Base-by-base conservation (phyloP, 2,888 invertebrate species). In the Anthophora plumipes region DNA sequence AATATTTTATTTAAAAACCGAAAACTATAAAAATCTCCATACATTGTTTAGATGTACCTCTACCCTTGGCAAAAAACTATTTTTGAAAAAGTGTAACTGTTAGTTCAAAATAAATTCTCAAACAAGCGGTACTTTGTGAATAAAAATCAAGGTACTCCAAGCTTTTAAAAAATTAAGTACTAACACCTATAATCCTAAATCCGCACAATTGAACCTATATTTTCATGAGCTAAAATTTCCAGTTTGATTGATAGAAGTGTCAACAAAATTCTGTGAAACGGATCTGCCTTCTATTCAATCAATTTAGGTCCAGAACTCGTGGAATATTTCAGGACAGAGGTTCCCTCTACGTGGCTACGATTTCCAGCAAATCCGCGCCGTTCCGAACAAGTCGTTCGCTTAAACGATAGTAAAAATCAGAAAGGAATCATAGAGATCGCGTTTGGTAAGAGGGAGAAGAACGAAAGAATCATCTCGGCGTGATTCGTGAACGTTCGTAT, bases 371-470 rank as follows among this genome's bases (percentile, higher is more conserved):
- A 66, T 50, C 43, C 41, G 31, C 43, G 20, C 68, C 59, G 41
- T 52, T 46, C 8, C 57, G 67, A 39, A 25, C 73, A 39, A 20
- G 57, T 59, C 41, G 67, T 59, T 73, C 46, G 54, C 55, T 66
- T 67, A 67, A 66, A 50, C 57, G 41, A 14, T 48, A 31, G 37
- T 59, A 64, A 64, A n/a, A 74, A 64, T 74, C 64, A 17, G 43
- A 43, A 48, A 25, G 57, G 73, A 59, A 59, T 50, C 25, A 6
- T 57, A 8, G n/a, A 48, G n/a, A 50, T 73, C 67, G 39, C 50
- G 57, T 67, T 73, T 59, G 25, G 25, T 25, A 25, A n/a, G 37
- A 41, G n/a, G 20, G 1, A 31, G 31, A 4, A 31, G 31, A 4
- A 4, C 1, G 31, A 4, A 20, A 22, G 25, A 67, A 66, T 67